phyloP scores from a whole-genome alignment of 2,113 vertebrate genomes.

The Ochotona princeps region DNA sequence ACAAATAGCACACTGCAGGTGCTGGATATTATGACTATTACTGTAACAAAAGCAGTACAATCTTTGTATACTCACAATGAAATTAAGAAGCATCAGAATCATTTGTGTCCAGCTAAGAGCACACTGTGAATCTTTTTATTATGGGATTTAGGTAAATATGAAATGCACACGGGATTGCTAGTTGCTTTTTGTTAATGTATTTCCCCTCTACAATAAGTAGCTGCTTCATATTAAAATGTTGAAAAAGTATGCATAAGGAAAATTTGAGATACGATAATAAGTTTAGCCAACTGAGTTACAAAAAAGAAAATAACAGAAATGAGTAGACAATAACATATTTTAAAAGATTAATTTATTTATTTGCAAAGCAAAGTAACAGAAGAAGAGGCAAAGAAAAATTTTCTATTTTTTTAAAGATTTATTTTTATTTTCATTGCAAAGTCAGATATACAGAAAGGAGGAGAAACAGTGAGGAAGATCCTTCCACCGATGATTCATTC shows the following conservation, averaged over 20 bases:
- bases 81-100: slow-evolving; percentile 30
- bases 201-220: neutral
- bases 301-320: neutral
- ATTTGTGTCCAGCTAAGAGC: neutral
- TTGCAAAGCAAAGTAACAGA: too few relatives aligned
- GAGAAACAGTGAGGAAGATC: too few relatives aligned
- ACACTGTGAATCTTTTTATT: slow-evolving; percentile 25
- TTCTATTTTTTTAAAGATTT: too few relatives aligned
- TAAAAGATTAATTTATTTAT: too few relatives aligned
- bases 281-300: slow-evolving; percentile 12
- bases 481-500: too few relatives aligned
- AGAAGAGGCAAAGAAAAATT: too few relatives aligned
- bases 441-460: too few relatives aligned
- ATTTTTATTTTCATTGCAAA: too few relatives aligned
- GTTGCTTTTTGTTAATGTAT: neutral
- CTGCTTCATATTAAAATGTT: neutral
- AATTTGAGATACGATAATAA: neutral
- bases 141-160: neutral
- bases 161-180: neutral
- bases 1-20: neutral
- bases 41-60: neutral
- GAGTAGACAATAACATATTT: neutral
- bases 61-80: neutral
- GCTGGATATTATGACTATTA: slow-evolving; percentile 19
- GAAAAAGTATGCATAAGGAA: neutral